These are phyloP conservation scores for Thomomys bottae DNA, from an alignment of 2,113 vertebrate species.

Conservation along the genomic window DNA sequence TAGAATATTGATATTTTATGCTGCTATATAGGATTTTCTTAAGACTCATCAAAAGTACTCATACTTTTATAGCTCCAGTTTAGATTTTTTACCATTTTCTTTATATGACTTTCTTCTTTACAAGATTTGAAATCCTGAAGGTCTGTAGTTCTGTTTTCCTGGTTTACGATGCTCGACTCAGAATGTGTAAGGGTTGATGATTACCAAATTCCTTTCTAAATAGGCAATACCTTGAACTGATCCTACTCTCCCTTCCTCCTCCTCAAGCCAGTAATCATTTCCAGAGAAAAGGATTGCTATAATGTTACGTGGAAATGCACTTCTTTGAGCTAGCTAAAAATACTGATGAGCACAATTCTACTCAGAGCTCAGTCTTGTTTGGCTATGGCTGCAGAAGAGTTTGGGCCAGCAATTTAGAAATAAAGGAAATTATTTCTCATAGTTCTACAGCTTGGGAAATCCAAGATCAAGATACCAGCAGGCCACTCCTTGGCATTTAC, in stretches of 20 bases:
- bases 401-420: not conserved
- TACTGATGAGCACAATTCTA: not conserved
- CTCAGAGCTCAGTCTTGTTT: constrained; percentile 1
- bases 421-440: not conserved
- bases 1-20: not conserved
- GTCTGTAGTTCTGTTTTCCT: constrained; percentile 11
- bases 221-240: not conserved
- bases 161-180: not conserved
- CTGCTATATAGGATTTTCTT: not conserved
- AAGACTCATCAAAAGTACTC: not conserved
- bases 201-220: constrained; percentile 47
- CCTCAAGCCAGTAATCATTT: not conserved
- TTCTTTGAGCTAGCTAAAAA: not conserved
- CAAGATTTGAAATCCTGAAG: constrained; percentile 28
- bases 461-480: not conserved
- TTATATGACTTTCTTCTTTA: not conserved
- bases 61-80: not conserved
- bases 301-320: not conserved
- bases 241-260: not conserved
- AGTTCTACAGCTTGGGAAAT: not conserved
- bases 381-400: not conserved
- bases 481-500: no score
- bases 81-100: constrained; percentile 19
- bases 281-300: not conserved
- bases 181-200: not conserved